Percentiles rank a stretch among this genome's conserved stretches.
These are phyloP conservation scores for Riptortus pedestris DNA, from an alignment of 1,140 invertebrate genomes.

Conservation along the genomic window DNA sequence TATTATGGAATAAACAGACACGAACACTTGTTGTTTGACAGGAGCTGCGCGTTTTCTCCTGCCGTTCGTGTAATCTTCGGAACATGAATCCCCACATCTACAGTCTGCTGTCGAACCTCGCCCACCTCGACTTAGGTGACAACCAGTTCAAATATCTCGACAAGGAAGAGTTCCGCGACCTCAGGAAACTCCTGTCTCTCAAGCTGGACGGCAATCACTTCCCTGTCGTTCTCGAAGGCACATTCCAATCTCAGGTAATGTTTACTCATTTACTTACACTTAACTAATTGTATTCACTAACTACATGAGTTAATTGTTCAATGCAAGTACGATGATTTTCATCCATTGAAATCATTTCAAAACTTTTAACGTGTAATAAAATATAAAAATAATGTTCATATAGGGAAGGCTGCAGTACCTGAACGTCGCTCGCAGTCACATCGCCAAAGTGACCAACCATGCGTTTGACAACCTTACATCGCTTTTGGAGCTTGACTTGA, in stretches of 20 bases:
- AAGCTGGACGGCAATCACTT: conserved; percentile 65
- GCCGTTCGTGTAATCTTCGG: conserved; percentile 53
- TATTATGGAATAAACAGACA: no score
- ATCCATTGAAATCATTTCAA: no score
- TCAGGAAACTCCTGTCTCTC: conserved; percentile 54
- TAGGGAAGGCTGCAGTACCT: conserved; percentile 38
- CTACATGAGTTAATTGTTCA: no score
- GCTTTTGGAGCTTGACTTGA: conserved; percentile 54
- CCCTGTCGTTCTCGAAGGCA: conserved; percentile 58
- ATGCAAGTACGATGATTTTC: no score
- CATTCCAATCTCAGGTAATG: conserved; percentile 46
- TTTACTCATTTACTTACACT: no score
- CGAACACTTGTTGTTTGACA: no score
- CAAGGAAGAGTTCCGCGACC: conserved; percentile 58
- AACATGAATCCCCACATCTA: conserved; percentile 66
- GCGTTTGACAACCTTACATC: conserved; percentile 57
- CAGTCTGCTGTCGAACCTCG: conserved; percentile 54
- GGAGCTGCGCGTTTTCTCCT: conserved; percentile 54
- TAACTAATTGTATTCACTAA: no score
- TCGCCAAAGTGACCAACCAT: conserved; percentile 56
- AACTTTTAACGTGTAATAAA: no score
- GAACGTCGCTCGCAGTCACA: conserved; percentile 54
- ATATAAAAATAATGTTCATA: no score
- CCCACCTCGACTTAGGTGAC: conserved; percentile 60
- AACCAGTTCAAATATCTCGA: conserved; percentile 67